These are phyloP conservation scores for Norana najaformis DNA, from an alignment of 2,888 invertebrate genomes.

Conservation along the genomic window DNA sequence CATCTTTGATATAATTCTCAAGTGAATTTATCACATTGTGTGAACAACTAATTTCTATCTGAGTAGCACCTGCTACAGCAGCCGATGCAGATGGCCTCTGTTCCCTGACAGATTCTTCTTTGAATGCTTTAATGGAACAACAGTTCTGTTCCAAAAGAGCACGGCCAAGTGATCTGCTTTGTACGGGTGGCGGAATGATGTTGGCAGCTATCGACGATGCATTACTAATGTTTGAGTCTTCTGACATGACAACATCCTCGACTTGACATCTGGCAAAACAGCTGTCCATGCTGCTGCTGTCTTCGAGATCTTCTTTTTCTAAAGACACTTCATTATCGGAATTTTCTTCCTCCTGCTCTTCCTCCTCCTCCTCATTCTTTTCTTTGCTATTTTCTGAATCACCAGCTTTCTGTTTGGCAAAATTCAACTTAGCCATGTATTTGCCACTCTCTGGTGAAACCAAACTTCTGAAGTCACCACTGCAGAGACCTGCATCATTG, in stretches of 20 bases:
- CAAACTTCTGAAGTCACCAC: not conserved
- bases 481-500: not conserved
- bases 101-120: not conserved
- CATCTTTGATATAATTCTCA: constrained; percentile 33
- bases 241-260: not conserved
- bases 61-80: not conserved
- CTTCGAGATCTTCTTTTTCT: constrained; percentile 19
- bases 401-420: not conserved
- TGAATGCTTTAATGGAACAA: not conserved
- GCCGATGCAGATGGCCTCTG: not conserved
- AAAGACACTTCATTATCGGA: constrained; percentile 16
- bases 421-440: constrained; percentile 9
- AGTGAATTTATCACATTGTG: constrained; percentile 13
- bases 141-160: not conserved
- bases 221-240: constrained; percentile 15
- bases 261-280: not conserved
- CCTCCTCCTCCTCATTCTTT: not conserved
- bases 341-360: constrained; percentile 7
- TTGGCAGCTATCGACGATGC: constrained; percentile 7
- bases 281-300: not conserved
- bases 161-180: not conserved
- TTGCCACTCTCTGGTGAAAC: constrained; percentile 3
- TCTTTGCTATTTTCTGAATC: constrained; percentile 7
- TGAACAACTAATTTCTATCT: constrained; percentile 7
- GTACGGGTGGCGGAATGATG: not conserved